phyloP scores from a whole-genome alignment of 1,140 invertebrate genomes.

The Caerostris extrusa region DNA sequence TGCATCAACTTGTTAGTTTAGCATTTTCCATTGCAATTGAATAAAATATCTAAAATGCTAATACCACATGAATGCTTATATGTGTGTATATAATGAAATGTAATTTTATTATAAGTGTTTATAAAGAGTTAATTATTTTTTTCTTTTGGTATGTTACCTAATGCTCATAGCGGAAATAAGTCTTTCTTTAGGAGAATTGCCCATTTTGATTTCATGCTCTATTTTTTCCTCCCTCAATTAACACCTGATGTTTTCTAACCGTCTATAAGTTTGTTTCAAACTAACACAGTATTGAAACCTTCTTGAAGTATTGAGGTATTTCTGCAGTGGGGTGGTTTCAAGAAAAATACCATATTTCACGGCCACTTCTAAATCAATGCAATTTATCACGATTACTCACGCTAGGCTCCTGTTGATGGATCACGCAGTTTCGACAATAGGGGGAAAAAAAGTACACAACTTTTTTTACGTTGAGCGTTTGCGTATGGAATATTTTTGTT shows the following conservation, averaged over 20 bases:
- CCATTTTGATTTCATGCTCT: background rate
- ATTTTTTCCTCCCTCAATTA: background rate
- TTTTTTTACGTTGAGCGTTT: background rate
- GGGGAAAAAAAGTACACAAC: background rate
- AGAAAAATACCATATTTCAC: conserved; percentile 35
- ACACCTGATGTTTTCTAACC: background rate
- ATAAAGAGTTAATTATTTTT: background rate
- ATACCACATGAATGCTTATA: too few species aligned
- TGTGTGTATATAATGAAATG: too few species aligned
- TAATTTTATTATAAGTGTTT: too few species aligned
- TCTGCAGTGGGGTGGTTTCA: background rate
- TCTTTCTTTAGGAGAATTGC: background rate
- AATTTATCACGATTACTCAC: conserved; percentile 28
- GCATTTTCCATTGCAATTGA: too few species aligned
- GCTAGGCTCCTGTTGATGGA: conserved; percentile 3
- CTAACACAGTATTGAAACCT: background rate
- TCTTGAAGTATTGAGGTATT: background rate
- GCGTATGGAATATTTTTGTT: too few species aligned
- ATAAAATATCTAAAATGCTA: too few species aligned
- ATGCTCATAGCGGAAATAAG: too few species aligned
- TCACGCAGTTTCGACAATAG: background rate
- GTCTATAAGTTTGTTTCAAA: background rate
- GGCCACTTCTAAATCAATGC: background rate
- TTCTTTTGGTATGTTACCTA: background rate
- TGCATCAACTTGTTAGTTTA: too few species aligned